phyloP scores from a whole-genome alignment of 2,113 vertebrate genomes.

The Collichthys lucidus region DNA sequence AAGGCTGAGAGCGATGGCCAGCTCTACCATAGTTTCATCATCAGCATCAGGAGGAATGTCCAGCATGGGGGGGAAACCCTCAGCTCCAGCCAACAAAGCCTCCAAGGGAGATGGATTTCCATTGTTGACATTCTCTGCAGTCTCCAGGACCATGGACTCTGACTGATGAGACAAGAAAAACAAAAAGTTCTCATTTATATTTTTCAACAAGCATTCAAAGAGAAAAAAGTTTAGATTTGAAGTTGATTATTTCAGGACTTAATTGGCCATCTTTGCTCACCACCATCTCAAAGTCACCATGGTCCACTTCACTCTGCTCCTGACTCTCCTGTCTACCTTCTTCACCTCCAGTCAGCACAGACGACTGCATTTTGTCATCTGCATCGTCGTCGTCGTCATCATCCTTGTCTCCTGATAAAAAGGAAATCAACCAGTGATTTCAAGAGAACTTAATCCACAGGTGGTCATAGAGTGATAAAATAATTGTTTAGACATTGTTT shows the following conservation, averaged over 20 bases:
- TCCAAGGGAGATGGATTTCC: constrained; percentile 97
- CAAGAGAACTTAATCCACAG: background rate
- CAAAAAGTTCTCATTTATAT: background rate
- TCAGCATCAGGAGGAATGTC: constrained; percentile 99
- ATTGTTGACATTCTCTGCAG: constrained; percentile 95
- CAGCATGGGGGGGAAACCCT: constrained; percentile 98
- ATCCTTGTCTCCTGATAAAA: constrained; percentile 95
- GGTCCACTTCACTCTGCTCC: constrained; percentile 96
- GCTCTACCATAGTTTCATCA: constrained; percentile 99
- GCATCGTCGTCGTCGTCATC: constrained; percentile 96
- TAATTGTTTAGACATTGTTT: background rate
- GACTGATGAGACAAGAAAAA: constrained; percentile 84
- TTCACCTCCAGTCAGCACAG: constrained; percentile 90
- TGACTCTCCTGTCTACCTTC: constrained; percentile 94
- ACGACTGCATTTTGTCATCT: constrained; percentile 96
- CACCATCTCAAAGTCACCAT: constrained; percentile 99
- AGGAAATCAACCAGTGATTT: background rate
- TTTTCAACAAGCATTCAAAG: background rate
- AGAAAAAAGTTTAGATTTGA: background rate
- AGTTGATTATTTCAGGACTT: background rate
- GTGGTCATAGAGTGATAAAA: background rate
- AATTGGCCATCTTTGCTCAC: constrained; percentile 81
- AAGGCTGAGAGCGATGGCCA: constrained; percentile 97
- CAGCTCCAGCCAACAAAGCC: constrained; percentile 95
- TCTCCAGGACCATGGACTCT: constrained; percentile 98